These are phyloP conservation scores for Carassius auratus DNA, from an alignment of 2,113 vertebrate genomes.

Conservation along the genomic window DNA sequence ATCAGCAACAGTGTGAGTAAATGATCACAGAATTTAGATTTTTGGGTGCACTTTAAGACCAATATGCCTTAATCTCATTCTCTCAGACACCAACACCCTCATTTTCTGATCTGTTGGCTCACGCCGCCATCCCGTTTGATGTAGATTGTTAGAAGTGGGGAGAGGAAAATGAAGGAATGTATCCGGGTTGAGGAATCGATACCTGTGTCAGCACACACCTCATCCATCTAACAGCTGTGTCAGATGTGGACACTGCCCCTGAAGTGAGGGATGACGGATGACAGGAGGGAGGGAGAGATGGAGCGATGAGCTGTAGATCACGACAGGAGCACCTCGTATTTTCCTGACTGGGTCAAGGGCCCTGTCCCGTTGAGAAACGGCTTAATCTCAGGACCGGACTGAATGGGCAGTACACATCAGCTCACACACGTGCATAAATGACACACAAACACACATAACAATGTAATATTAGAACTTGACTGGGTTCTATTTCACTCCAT, in stretches of 20 bases:
- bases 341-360: conserved; percentile 61
- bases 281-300: conserved; percentile 51
- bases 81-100: neutral
- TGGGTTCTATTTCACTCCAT: conserved; percentile 28
- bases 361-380: conserved; percentile 57
- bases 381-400: conserved; percentile 51
- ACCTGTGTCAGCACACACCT: conserved; percentile 13
- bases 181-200: conserved; percentile 34
- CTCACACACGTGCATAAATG: conserved; percentile 51
- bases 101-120: neutral
- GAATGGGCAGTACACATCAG: conserved; percentile 60
- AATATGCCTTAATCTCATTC: neutral
- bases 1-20: neutral
- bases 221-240: conserved; percentile 38
- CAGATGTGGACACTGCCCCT: conserved; percentile 19
- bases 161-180: conserved; percentile 40
- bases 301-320: conserved; percentile 62
- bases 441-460: conserved; percentile 62
- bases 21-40: neutral
- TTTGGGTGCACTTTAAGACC: neutral
- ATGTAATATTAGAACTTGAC: conserved; percentile 35
- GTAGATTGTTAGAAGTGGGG: conserved; percentile 7
- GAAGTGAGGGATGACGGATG: conserved; percentile 31
- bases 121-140: neutral
- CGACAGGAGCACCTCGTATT: conserved; percentile 48